phyloP scores from a whole-genome alignment of 2,888 invertebrate species.

The Anthophora plumipes region DNA sequence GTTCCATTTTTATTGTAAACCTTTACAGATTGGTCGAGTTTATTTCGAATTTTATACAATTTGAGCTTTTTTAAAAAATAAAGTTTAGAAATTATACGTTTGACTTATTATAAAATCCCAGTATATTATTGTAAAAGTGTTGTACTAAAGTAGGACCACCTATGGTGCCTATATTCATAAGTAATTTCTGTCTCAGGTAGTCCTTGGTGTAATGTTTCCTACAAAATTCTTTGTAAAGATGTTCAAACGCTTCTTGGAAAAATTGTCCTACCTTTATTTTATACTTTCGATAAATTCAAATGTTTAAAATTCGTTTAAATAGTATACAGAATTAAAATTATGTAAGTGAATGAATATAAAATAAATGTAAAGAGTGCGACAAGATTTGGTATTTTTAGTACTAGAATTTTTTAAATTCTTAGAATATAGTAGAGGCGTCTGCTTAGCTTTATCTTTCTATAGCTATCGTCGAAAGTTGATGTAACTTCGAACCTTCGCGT shows the following conservation, averaged over 20 bases:
- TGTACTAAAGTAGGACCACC: not conserved
- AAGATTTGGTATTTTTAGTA: not conserved
- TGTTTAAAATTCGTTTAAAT: not conserved
- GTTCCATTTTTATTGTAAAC: not conserved
- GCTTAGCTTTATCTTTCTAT: constrained; percentile 51
- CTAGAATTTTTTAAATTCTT: not conserved
- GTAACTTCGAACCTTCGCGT: constrained; percentile 68
- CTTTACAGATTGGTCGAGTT: not conserved
- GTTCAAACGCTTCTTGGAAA: not conserved
- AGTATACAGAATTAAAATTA: not conserved
- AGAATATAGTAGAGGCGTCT: not conserved
- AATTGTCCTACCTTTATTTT: not conserved
- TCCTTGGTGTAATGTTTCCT: constrained; percentile 15
- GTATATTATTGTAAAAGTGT: not conserved
- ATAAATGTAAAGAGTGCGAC: not conserved
- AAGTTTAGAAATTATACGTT: not conserved
- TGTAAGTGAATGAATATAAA: not conserved
- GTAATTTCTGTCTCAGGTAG: constrained; percentile 25
- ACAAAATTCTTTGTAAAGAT: not conserved
- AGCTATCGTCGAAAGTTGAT: constrained; percentile 76
- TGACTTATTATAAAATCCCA: not conserved
- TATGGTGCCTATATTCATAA: not conserved
- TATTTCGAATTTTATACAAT: not conserved
- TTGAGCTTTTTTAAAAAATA: not conserved
- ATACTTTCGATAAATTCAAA: not conserved